Evolutionary conservation across 1,140 invertebrate genomes (phyloP).

Genomic region (Sinella curviseta): DNA sequence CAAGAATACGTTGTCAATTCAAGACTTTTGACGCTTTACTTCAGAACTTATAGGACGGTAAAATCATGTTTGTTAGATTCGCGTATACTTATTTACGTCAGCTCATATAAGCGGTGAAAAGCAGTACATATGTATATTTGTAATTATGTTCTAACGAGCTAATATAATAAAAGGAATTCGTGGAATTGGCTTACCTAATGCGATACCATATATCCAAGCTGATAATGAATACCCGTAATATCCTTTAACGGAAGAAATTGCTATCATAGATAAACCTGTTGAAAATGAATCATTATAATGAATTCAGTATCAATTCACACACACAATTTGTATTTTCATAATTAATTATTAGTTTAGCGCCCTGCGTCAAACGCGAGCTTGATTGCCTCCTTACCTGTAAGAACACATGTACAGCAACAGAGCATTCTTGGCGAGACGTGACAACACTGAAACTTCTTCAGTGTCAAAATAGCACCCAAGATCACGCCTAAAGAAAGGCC

Average conservation of each 20-base stretch:
- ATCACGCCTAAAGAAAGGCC: slow-evolving; percentile 46
- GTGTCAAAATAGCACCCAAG: slow-evolving; percentile 47
- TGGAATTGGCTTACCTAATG: slow-evolving; percentile 45
- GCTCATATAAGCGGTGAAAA: no score
- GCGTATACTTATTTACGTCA: no score
- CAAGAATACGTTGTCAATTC: no score
- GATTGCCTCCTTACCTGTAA: slow-evolving; percentile 39
- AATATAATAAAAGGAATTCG: no score
- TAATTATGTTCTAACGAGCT: no score
- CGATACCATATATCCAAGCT: slow-evolving; percentile 49
- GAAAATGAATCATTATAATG: no score
- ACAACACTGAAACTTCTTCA: slow-evolving; percentile 47
- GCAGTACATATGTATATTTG: no score
- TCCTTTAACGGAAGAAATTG: slow-evolving; percentile 54
- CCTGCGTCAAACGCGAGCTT: background rate
- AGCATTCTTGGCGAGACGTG: slow-evolving; percentile 43
- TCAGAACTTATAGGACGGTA: no score
- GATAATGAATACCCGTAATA: slow-evolving; percentile 67
- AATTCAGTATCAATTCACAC: no score
- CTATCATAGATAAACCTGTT: slow-evolving; percentile 48
- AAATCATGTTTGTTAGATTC: no score
- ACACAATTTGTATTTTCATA: no score
- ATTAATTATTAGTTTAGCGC: background rate
- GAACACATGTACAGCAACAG: slow-evolving; percentile 38
- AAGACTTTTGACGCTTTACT: no score